Evolutionary conservation across 2,797 vertebrate genomes (phyloP).

Genomic region (Chelmon rostratus): DNA sequence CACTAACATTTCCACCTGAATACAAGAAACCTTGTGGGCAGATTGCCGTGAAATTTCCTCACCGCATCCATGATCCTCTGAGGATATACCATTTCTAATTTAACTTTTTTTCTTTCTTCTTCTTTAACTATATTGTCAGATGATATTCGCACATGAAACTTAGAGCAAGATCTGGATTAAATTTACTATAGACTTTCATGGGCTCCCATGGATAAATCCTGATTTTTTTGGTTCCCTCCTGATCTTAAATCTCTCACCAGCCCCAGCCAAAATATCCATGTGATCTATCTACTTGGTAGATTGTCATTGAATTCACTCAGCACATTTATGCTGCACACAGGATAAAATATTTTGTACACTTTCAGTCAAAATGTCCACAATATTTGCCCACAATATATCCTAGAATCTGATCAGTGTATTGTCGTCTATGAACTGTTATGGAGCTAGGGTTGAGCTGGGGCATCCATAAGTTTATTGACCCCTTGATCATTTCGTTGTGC

Average conservation of each 20-base stretch:
- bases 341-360: background rate
- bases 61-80: too few relatives aligned
- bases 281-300: constrained; percentile 4
- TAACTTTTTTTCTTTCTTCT: too few relatives aligned
- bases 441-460: background rate
- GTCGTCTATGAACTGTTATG: background rate
- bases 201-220: background rate
- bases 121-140: background rate
- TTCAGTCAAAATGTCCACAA: constrained; percentile 10
- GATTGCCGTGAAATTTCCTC: background rate
- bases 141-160: background rate
- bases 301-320: constrained; percentile 15
- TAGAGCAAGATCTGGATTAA: background rate
- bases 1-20: too few relatives aligned
- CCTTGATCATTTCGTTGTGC: background rate
- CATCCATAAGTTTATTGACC: background rate
- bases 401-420: constrained; percentile 6
- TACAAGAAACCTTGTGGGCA: too few relatives aligned
- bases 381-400: background rate
- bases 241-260: constrained; percentile 9
- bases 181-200: background rate
- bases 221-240: background rate
- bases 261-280: constrained; percentile 9
- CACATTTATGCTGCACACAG: background rate
- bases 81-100: background rate